Evolutionary conservation across 2,888 invertebrate species (phyloP).

Genomic region (Exocentrus adspersus): DNA sequence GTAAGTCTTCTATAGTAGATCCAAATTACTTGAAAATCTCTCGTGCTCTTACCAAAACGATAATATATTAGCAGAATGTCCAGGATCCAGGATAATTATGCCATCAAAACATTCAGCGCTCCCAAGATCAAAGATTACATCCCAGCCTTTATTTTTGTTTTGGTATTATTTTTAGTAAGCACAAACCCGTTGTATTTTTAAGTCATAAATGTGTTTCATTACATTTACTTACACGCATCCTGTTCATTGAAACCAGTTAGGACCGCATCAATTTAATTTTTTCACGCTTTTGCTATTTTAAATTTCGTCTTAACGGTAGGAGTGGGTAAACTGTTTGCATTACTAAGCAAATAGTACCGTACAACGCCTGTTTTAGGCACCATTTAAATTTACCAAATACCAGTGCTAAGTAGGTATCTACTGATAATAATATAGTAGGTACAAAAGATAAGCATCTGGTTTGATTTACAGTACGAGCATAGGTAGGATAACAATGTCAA

Average conservation of each 20-base stretch:
- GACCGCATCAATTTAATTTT: constrained; percentile 12
- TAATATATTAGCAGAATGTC: constrained; percentile 2
- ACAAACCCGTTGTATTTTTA: constrained; percentile 4
- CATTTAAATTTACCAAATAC: too few relatives aligned
- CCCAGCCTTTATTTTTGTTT: neutral
- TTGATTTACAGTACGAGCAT: too few relatives aligned
- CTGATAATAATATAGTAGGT: neutral
- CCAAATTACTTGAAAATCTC: neutral
- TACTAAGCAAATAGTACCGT: neutral
- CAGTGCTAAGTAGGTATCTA: too few relatives aligned
- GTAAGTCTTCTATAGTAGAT: constrained; percentile 11
- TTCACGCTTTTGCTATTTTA: neutral
- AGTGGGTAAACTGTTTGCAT: neutral
- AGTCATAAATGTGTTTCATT: neutral
- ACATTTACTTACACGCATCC: neutral
- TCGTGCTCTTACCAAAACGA: neutral
- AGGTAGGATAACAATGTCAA: neutral
- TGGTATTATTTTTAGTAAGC: neutral
- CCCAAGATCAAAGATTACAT: constrained; percentile 19
- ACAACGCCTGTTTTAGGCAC: too few relatives aligned
- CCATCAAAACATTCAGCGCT: constrained; percentile 4
- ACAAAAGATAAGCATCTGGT: neutral
- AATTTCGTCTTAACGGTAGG: neutral
- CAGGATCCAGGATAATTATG: neutral
- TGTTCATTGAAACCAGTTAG: constrained; percentile 8